Evolutionary conservation across 2,797 vertebrate species (phyloP).

Genomic region (Pachyuromys duprasi): DNA sequence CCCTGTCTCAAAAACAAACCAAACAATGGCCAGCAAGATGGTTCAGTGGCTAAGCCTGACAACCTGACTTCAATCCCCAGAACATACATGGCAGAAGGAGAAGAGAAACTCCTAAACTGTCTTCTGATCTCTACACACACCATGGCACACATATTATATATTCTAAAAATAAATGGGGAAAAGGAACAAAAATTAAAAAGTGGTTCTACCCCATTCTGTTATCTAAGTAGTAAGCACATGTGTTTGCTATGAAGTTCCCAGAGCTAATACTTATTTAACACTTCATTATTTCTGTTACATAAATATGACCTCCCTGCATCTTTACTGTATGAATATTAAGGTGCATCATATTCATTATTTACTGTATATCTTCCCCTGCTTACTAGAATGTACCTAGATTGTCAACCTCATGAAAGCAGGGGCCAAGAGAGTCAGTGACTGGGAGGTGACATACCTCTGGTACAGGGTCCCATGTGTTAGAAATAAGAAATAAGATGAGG

Average conservation of each 20-base stretch:
- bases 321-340: constrained; percentile 47
- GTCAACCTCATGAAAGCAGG: background rate
- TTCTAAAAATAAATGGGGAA: background rate
- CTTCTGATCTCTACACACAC: background rate
- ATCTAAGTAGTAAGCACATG: constrained; percentile 25
- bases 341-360: background rate
- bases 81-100: background rate
- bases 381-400: background rate
- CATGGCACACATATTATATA: background rate
- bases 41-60: background rate
- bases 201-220: background rate
- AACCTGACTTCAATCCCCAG: background rate
- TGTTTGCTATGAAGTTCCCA: constrained; percentile 45
- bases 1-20: background rate
- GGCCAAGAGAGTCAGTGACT: background rate
- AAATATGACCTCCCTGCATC: constrained; percentile 32
- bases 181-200: background rate
- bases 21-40: background rate
- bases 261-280: constrained; percentile 42
- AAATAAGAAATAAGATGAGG: no score
- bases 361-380: background rate
- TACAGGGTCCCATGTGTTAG: background rate
- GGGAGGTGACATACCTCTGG: background rate
- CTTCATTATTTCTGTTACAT: constrained; percentile 44
- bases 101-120: background rate